Conservation (phyloP, 2,113 vertebrate species). For the pig (Sus scrofa) region DNA sequence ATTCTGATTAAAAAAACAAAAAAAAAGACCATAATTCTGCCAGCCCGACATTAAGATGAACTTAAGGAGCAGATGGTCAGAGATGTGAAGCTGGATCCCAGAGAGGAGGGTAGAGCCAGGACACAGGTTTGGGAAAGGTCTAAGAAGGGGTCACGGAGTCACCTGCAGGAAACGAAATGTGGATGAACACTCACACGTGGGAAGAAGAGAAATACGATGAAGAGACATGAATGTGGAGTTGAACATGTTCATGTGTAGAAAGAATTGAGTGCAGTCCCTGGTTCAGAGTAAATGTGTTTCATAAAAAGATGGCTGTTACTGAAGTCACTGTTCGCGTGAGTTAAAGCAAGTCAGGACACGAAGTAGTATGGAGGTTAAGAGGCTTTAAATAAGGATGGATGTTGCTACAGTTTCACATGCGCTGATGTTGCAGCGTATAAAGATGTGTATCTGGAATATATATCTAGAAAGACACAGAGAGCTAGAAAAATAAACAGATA, state of each 20-base stretch:
- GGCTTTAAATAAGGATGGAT: neutral
- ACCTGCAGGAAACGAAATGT: neutral
- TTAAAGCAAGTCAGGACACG: neutral
- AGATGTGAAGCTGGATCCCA: neutral
- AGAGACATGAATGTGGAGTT: neutral
- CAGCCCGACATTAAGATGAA: neutral
- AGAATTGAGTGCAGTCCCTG: neutral
- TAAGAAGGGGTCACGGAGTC: neutral
- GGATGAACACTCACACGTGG: no score
- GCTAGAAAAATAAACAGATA: neutral
- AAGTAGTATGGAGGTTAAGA: neutral
- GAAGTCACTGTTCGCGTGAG: neutral
- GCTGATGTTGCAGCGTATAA: neutral
- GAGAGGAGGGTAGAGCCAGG: neutral
- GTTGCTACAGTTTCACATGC: neutral
- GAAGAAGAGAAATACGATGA: neutral
- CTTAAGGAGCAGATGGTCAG: neutral
- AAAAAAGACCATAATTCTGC: neutral
- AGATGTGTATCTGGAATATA: neutral
- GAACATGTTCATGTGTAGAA: neutral
- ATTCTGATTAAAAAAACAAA: neutral
- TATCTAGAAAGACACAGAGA: neutral
- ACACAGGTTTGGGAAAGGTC: neutral
- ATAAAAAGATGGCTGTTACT: neutral
- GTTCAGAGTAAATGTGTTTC: neutral